These are phyloP conservation scores for Cottoperca gobio DNA, from an alignment of 2,797 vertebrate species.

Conservation along the genomic window DNA sequence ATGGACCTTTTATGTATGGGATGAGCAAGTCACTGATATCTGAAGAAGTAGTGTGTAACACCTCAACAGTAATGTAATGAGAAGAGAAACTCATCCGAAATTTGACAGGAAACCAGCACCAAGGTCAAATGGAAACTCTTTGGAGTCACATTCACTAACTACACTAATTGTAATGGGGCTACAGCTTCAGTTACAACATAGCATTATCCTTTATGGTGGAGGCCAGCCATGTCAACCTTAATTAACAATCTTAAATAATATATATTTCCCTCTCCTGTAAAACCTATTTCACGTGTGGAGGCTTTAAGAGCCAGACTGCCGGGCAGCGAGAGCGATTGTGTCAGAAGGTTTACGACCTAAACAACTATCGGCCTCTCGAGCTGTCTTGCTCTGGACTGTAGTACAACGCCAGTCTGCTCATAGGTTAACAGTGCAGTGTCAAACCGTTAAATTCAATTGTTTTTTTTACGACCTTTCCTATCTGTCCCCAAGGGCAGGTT, in stretches of 20 bases:
- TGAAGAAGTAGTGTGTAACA: not conserved
- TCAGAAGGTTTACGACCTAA: conserved; percentile 71
- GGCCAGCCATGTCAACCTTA: not conserved
- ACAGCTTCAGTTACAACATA: not conserved
- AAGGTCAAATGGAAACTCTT: not conserved
- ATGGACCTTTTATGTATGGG: not conserved
- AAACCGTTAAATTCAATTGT: conserved; percentile 73
- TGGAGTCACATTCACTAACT: not conserved
- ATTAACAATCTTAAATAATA: conserved; percentile 38
- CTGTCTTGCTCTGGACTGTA: conserved; percentile 50
- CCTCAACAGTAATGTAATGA: not conserved
- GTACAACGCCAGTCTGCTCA: conserved; percentile 42
- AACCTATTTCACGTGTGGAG: conserved; percentile 30
- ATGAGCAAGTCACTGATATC: not conserved
- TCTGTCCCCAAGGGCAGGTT: conserved; percentile 66
- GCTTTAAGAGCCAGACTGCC: conserved; percentile 36
- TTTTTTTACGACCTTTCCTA: conserved; percentile 71
- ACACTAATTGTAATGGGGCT: not conserved
- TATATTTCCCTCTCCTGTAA: conserved; percentile 39
- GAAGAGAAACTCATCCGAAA: not conserved
- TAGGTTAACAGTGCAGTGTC: conserved; percentile 73
- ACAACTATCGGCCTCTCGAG: conserved; percentile 65
- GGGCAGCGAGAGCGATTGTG: conserved; percentile 37
- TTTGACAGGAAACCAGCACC: not conserved
- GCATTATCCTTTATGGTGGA: not conserved